Base-by-base conservation (phyloP, 2,888 invertebrate genomes). In the Subacronicta megacephala region DNA sequence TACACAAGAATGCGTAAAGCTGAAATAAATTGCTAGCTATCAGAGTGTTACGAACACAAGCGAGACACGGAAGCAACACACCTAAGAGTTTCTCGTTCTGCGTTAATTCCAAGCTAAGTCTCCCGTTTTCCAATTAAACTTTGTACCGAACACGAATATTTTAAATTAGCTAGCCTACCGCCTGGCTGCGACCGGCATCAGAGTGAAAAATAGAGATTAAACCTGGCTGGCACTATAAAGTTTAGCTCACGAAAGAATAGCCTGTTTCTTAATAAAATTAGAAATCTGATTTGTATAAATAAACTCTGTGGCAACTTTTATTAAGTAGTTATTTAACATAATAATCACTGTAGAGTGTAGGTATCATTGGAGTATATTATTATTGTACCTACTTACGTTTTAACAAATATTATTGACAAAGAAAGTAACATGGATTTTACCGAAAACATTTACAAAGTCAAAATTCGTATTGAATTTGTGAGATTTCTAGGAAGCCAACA, bases 111-210 rank as follows among this genome's bases (percentile, higher is more conserved):
- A 23, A 66, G 51, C 61, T 58, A 74, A 75, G 77, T 72, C 78
- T 76, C 76, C 67, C 75, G 70, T 69, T 81, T 84, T 82, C 88
- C 87, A 88, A 88, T 89, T 89, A 87, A 89, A 89, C 81, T 88
- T 87, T 81, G 75, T 77, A 78, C 76, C 61, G 76, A 78, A 77
- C 64, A 78, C 75, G 81, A 80, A 83, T 83, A 84, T 77, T 83
- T 87, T 84, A 84, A 85, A 84, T 87, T 84, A 84, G 81, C 80
- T 75, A 59, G 65, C 55, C 55, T 67, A 44, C 42, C 59, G 59
- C 47, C 61, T 57, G 38, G 26, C 52, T 53, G 49, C 3, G 41
- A 58, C 55, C 54, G 37, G 47, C 44, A 33, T 41, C 75, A 53
- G 40, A 51, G 36, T 74, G 50, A 75, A 55, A 72, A 72, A 59